A percentile compares a stretch with the other conserved stretches of the same genome.
Conservation (phyloP, 2,797 vertebrate genomes). For the Acanthopagrus latus region DNA sequence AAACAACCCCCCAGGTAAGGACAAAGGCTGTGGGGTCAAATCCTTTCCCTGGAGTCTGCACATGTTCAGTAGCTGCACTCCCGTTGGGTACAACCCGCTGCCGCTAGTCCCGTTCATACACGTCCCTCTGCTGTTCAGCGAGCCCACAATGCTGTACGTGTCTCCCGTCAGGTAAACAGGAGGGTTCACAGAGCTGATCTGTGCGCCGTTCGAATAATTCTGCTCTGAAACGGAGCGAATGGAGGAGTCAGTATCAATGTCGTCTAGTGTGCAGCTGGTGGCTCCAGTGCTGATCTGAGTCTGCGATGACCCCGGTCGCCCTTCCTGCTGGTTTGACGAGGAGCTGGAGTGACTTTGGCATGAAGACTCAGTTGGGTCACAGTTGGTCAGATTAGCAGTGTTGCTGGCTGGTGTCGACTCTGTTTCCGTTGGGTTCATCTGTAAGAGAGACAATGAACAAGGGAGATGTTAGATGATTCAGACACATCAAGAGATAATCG, state of each 20-base stretch:
- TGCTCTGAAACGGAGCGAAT: slow-evolving; percentile 64
- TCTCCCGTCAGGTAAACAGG: slow-evolving; percentile 69
- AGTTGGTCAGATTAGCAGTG: slow-evolving; percentile 49
- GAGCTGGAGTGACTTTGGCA: slow-evolving; percentile 74
- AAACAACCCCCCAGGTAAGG: slow-evolving; percentile 71
- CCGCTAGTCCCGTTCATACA: slow-evolving; percentile 62
- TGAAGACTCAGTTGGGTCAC: slow-evolving; percentile 62
- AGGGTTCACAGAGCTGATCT: slow-evolving; percentile 30
- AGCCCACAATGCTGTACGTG: slow-evolving; percentile 83
- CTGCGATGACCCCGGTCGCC: slow-evolving; percentile 66
- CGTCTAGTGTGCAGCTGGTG: slow-evolving; percentile 76
- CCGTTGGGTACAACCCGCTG: slow-evolving; percentile 61
- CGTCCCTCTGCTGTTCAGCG: slow-evolving; percentile 69
- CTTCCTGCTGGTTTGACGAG: slow-evolving; percentile 70
- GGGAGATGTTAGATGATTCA: slow-evolving; percentile 1
- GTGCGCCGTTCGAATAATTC: slow-evolving; percentile 48
- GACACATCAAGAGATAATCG: background rate
- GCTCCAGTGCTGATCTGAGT: slow-evolving; percentile 74
- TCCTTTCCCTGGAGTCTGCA: slow-evolving; percentile 80
- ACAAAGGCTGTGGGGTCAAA: slow-evolving; percentile 74
- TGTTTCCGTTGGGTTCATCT: slow-evolving; percentile 50
- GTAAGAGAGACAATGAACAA: slow-evolving; percentile 10
- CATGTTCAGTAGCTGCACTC: slow-evolving; percentile 73
- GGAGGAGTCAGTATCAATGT: slow-evolving; percentile 79
- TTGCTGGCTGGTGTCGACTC: slow-evolving; percentile 44